These are phyloP conservation scores for Tachypleus tridentatus DNA, from an alignment of 1,140 invertebrate species.

Conservation along the genomic window DNA sequence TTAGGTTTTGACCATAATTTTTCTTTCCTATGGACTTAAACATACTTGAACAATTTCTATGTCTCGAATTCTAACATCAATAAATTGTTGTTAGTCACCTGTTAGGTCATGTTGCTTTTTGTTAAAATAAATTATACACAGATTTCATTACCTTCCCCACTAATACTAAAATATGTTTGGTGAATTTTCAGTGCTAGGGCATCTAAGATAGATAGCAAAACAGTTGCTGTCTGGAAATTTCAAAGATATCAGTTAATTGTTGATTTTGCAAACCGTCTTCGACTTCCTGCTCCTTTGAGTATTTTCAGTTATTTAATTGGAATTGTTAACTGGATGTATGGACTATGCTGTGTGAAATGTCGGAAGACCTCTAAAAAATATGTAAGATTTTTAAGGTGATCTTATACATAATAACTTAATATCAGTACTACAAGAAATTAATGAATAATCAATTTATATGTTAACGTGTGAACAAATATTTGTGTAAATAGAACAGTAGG, in stretches of 20 bases:
- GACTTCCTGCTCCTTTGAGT: conserved; percentile 30
- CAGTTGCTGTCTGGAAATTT: conserved; percentile 37
- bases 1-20: too few relatives aligned
- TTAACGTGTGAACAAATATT: background rate
- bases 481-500: background rate
- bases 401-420: background rate
- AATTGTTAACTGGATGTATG: too few relatives aligned
- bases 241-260: conserved; percentile 37
- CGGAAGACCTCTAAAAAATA: conserved; percentile 18
- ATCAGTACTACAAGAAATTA: background rate
- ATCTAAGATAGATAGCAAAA: conserved; percentile 30
- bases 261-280: conserved; percentile 36
- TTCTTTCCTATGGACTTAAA: too few relatives aligned
- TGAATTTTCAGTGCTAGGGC: conserved; percentile 30
- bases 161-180: too few relatives aligned
- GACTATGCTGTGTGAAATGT: too few relatives aligned
- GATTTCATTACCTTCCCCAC: too few relatives aligned
- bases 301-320: conserved; percentile 26
- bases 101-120: too few relatives aligned
- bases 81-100: too few relatives aligned
- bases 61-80: too few relatives aligned
- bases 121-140: too few relatives aligned
- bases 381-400: conserved; percentile 7
- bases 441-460: background rate
- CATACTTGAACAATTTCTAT: too few relatives aligned